A percentile compares a stretch with the other conserved stretches of the same genome.
Evolutionary conservation across 2,113 vertebrate species (phyloP).

Genomic region (Rhinolophus sinicus): DNA sequence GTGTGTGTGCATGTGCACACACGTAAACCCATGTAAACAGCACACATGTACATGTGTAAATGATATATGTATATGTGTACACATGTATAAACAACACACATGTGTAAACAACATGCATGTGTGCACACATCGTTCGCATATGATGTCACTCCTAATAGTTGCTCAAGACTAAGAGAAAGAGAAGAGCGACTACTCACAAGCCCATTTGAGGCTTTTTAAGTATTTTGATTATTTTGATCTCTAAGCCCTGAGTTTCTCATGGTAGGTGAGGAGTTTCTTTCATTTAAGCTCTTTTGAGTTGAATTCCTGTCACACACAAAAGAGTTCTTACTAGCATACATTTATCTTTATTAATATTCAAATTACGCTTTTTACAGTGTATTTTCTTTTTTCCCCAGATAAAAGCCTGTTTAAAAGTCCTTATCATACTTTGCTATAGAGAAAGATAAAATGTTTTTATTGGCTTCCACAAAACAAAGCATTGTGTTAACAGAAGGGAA

Average conservation of each 20-base stretch:
- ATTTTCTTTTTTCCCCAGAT: background rate
- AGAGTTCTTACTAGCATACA: background rate
- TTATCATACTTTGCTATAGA: background rate
- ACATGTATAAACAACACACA: too few relatives aligned
- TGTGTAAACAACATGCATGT: background rate
- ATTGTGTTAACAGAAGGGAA: background rate
- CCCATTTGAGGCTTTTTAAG: background rate
- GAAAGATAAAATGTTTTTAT: conserved; percentile 11
- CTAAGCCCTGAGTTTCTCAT: background rate
- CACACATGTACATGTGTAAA: too few relatives aligned
- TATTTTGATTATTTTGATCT: background rate
- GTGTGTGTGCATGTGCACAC: too few relatives aligned
- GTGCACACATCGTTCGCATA: background rate
- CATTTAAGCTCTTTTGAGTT: background rate
- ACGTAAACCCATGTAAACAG: too few relatives aligned
- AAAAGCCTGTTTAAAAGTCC: background rate
- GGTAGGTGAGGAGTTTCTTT: background rate
- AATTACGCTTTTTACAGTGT: background rate
- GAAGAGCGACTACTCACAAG: background rate
- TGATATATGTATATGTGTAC: too few relatives aligned
- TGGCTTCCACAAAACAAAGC: background rate
- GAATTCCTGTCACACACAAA: background rate
- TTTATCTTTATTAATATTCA: background rate
- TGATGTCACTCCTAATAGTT: background rate
- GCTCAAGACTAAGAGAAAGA: background rate